Evolutionary conservation across 2,888 invertebrate species (phyloP), one percentile per base, ranked within the genome.

Genomic region (Colletes collaris): DNA sequence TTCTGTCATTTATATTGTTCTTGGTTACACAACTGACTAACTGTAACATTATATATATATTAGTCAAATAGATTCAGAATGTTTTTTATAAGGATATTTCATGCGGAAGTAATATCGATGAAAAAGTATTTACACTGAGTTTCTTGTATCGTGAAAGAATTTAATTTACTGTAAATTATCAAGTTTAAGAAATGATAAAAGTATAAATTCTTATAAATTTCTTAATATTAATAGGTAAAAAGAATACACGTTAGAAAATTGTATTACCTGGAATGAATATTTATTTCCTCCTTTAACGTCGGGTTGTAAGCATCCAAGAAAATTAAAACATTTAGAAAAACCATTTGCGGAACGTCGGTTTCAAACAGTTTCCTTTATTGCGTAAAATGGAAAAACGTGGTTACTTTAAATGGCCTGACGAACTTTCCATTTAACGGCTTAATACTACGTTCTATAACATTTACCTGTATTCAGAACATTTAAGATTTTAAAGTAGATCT

Each of bases 371-470:
- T 46, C 46, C 13, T 7, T 63, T 13, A 13, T 4, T 46, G 37
- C 13, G 37, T 19, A 56, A 71, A 63, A 63, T 71, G 46, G 16
- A 11, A 37, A 63, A 70, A 63, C 35, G 16, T 46, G 13, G 62
- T 55, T 63, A 19, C 27, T n/a, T 44, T 70, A 49, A 49, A 55
- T 49, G 37, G n/a, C 13, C 44, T 19, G 11, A 37, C 35, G 70
- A 62, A 55, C 55, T 63, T 56, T 55, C 40, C 62, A 70, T 70
- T 70, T 70, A 46, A 44, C 37, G 10, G 44, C 4, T 63, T 63
- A 63, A 71, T 56, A 16, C 10, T 37, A 19, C 49, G 46, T 46
- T 63, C 44, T 71, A 46, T 71, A 53, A 16, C 63, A 71, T 71
- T 71, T 56, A 55, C 63, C 46, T 35, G 70, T 44, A 55, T 46